Conservation (phyloP, 2,113 vertebrate genomes). For the Malurus cyaneus region DNA sequence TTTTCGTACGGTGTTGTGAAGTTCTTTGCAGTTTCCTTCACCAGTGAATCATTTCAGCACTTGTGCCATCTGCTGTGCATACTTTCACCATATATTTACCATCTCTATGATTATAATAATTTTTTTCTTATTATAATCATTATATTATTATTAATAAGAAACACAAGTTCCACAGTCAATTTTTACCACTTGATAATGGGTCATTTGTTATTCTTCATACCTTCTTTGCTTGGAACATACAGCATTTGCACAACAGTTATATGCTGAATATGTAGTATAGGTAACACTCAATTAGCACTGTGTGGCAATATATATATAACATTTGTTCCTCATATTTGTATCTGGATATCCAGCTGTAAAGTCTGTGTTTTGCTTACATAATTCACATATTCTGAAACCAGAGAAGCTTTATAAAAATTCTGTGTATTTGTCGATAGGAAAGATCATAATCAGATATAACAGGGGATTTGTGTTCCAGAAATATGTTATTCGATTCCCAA, state of each 20-base stretch:
- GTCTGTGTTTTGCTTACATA: background rate
- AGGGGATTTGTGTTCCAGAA: background rate
- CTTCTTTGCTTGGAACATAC: background rate
- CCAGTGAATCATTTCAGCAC: background rate
- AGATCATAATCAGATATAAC: background rate
- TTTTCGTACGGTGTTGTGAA: background rate
- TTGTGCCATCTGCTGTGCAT: background rate
- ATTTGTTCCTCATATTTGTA: background rate
- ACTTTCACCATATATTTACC: background rate
- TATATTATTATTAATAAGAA: background rate
- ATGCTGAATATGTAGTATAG: background rate
- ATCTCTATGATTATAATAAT: background rate
- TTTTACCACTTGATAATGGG: background rate
- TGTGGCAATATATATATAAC: background rate
- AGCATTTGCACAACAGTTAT: background rate
- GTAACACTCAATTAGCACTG: background rate
- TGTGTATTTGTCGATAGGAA: background rate
- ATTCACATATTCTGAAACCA: background rate
- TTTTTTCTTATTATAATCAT: background rate
- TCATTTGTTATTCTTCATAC: background rate
- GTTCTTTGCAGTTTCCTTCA: background rate
- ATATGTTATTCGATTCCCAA: background rate
- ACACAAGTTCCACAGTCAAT: background rate
- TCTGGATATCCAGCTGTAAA: background rate
- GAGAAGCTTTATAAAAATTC: background rate